Evolutionary conservation across 2,113 vertebrate genomes (phyloP).

Genomic region (Bothrops jararaca): DNA sequence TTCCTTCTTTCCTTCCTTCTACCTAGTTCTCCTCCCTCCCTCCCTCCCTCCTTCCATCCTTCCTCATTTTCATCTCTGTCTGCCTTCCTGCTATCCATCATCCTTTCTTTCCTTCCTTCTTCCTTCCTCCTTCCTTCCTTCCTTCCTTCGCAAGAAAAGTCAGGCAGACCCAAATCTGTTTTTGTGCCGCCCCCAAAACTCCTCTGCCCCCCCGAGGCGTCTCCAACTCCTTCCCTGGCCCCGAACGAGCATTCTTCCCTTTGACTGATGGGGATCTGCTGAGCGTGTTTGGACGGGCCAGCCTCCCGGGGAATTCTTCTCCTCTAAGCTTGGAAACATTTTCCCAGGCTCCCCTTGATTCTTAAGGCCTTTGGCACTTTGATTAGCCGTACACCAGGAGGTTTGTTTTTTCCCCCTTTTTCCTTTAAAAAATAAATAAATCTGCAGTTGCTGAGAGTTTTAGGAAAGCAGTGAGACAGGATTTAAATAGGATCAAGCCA

Average conservation of each 20-base stretch:
- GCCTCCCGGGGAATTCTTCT: neutral
- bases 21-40: no score
- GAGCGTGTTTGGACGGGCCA: neutral
- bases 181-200: conserved; percentile 48
- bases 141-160: conserved; percentile 9
- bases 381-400: neutral
- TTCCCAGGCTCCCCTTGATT: neutral
- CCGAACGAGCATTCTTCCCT: conserved; percentile 28
- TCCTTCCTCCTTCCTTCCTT: neutral
- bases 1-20: no score
- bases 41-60: no score
- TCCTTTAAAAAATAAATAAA: neutral
- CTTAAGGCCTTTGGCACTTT: fast-evolving
- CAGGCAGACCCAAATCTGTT: conserved; percentile 47
- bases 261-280: neutral
- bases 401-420: neutral
- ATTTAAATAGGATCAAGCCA: neutral
- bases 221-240: neutral
- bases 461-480: neutral
- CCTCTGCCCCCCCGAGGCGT: conserved; percentile 28
- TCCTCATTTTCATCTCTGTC: no score
- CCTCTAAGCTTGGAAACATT: neutral
- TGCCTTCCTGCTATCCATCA: no score
- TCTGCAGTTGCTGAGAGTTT: fast-evolving
- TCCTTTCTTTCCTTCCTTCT: no score